Conservation (phyloP, 2,113 vertebrate genomes). For the Nycticryphes semicollaris region DNA sequence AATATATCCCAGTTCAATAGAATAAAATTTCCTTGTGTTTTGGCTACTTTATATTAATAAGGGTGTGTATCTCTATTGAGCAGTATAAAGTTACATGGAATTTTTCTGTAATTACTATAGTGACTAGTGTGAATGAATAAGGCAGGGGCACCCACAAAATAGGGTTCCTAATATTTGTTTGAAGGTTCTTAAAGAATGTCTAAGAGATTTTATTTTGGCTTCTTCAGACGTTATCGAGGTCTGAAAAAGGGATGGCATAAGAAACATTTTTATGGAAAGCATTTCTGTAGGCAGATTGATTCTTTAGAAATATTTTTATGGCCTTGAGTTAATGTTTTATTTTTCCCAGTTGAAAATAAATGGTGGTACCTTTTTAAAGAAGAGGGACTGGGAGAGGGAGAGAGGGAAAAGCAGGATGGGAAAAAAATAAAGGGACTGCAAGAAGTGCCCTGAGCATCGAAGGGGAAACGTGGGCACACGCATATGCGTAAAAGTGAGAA, state of each 20-base stretch:
- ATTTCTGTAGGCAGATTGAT: neutral
- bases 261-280: neutral
- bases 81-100: neutral
- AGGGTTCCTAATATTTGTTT: neutral
- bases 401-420: neutral
- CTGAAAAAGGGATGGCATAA: neutral
- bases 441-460: neutral
- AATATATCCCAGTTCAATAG: neutral
- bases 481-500: neutral
- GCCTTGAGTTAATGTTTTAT: neutral
- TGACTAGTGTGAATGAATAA: neutral
- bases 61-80: neutral
- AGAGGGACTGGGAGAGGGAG: neutral
- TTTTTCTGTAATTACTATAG: neutral
- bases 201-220: neutral
- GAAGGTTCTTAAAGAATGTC: neutral
- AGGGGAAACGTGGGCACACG: neutral
- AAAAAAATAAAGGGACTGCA: neutral
- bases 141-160: neutral
- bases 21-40: neutral
- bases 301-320: neutral
- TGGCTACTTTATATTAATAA: neutral
- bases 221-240: neutral
- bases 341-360: neutral
- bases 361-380: neutral